Percentiles rank a stretch among this genome's conserved stretches.
Evolutionary conservation across 2,113 vertebrate genomes (phyloP).

Genomic region (Charina bottae): DNA sequence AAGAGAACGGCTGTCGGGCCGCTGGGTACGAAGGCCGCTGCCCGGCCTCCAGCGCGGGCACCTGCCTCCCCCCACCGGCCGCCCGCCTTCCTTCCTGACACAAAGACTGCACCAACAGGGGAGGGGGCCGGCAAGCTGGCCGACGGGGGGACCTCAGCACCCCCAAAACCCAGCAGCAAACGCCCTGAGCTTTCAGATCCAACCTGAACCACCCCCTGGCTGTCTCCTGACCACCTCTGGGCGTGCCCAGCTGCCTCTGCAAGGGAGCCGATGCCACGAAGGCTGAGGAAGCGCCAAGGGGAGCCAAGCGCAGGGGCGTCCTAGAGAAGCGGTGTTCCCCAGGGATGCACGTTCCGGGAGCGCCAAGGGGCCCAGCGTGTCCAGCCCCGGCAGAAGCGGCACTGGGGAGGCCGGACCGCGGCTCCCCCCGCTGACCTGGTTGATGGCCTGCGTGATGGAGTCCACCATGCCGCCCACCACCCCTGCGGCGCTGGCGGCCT

Average conservation of each 20-base stretch:
- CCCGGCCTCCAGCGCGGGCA: neutral
- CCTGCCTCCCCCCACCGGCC: neutral
- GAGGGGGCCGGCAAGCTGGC: neutral
- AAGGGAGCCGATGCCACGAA: no score
- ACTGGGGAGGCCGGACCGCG: no score
- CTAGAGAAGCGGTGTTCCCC: neutral
- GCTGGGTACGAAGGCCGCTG: neutral
- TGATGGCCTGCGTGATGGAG: slow-evolving; percentile 93
- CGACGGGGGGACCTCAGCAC: neutral
- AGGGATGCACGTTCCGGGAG: no score
- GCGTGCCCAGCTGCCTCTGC: neutral
- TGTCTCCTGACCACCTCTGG: neutral
- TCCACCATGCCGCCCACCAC: slow-evolving; percentile 97
- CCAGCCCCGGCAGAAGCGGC: no score
- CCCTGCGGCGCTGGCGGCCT: slow-evolving; percentile 91
- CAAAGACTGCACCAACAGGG: neutral
- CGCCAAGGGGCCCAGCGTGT: no score
- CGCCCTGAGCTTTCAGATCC: neutral
- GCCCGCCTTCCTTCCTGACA: neutral
- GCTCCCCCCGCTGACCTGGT: slow-evolving; percentile 74
- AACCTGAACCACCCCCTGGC: no score
- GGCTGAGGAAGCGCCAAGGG: neutral
- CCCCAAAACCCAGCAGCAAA: neutral
- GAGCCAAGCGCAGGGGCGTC: neutral
- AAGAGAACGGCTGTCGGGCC: no score